Evolutionary conservation across 2,888 invertebrate species (phyloP).

Genomic region (Lycophotia porphyrea): DNA sequence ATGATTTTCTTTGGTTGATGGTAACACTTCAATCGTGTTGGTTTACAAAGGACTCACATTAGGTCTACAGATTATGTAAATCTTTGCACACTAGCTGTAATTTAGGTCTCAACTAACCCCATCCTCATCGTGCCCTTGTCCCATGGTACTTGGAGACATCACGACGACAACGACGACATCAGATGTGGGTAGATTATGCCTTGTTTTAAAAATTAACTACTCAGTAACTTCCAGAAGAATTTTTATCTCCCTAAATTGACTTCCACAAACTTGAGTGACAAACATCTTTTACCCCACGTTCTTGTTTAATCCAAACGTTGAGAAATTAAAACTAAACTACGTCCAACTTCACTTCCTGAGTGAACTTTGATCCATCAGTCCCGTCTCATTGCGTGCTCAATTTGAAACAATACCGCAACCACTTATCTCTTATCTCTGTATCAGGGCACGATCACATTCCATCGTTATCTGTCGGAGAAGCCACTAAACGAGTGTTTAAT

Average conservation of each 20-base stretch:
- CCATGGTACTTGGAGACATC: no score
- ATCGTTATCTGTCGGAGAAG: conserved; percentile 80
- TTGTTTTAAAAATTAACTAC: not conserved
- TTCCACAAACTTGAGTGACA: conserved; percentile 3
- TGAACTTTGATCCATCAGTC: conserved; percentile 68
- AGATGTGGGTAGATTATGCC: not conserved
- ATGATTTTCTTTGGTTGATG: conserved; percentile 8
- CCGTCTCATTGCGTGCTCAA: conserved; percentile 77
- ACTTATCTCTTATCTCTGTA: conserved; percentile 84
- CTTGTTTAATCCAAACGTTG: conserved; percentile 24
- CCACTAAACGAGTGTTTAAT: conserved; percentile 81
- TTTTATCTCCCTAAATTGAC: not conserved
- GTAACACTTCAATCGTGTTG: not conserved
- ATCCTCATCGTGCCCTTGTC: not conserved
- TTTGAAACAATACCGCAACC: conserved; percentile 82
- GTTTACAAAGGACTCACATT: not conserved
- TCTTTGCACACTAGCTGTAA: not conserved
- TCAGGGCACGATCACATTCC: conserved; percentile 84
- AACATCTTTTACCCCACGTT: conserved; percentile 15
- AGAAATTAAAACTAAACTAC: conserved; percentile 55
- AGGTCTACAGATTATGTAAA: not conserved
- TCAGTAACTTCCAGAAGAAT: not conserved
- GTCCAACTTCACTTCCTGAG: conserved; percentile 57
- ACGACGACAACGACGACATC: no score
- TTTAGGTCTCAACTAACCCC: not conserved